phyloP scores from a whole-genome alignment of 2,797 vertebrate genomes.

The Masticophis lateralis region DNA sequence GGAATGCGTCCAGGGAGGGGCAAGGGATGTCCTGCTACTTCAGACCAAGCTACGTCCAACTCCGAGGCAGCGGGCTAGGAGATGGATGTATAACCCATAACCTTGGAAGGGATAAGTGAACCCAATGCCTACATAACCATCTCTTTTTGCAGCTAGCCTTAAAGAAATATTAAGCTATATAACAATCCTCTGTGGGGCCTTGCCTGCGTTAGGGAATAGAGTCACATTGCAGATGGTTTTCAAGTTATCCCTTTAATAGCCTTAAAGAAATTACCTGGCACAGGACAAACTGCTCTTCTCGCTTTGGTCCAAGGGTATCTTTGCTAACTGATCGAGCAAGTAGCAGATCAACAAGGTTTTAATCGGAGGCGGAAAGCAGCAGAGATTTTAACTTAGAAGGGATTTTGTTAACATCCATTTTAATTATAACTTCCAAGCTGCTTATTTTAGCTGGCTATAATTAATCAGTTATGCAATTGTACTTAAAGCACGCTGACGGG shows the following conservation, averaged over 20 bases:
- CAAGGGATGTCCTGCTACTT: neutral
- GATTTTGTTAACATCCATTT: constrained; percentile 63
- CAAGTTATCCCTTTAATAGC: neutral
- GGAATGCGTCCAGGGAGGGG: neutral
- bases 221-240: neutral
- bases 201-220: too few species aligned
- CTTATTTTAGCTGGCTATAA: constrained; percentile 62
- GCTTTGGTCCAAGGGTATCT: fast-evolving
- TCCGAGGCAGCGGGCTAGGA: neutral
- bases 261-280: neutral
- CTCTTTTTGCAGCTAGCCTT: neutral
- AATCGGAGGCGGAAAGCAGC: neutral
- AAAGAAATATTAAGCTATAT: neutral
- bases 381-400: constrained; percentile 42
- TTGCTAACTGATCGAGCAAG: neutral
- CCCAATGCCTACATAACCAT: neutral
- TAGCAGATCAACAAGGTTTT: neutral
- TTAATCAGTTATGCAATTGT: constrained; percentile 41
- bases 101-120: neutral
- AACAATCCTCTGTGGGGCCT: neutral
- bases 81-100: neutral
- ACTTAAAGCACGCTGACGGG: neutral
- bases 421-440: constrained; percentile 59
- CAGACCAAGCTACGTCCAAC: neutral
- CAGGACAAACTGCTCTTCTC: neutral